Evolutionary conservation across 2,888 invertebrate species (phyloP), one percentile per base, ranked within the genome.

Genomic region (Glyphotaelius pellucidus): DNA sequence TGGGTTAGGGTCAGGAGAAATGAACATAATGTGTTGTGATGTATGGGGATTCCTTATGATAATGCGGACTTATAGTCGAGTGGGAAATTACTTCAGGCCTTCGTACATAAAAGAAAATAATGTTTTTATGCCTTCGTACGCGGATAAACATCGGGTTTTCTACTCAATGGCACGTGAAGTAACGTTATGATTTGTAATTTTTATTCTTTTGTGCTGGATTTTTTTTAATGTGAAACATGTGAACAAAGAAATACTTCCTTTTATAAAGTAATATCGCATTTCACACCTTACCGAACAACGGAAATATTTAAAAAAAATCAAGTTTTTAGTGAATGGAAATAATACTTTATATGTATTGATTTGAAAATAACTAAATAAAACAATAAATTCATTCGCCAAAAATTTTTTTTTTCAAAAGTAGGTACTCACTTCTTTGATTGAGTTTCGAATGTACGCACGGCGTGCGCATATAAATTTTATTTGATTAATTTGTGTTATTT

Each of bases 11-110:
- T 86, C 86, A 86, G 42, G n/a, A 47, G 30, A 86, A 47, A 86
- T 86, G 86, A 86, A 86, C 86, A 86, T 86, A 42, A 86, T 86
- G 86, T 86, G 38, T 42, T 38, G 42, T 86, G 86, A 86, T 86
- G 86, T 42, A 86, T 86, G 86, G 42, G 86, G 86, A 86, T 86
- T 86, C 86, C 42, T 86, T 42, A 9, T 35, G 25, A 86, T 86
- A 42, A 86, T 86, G 86, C 38, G 14, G 47, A 86, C 42, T 86
- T n/a, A n/a, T 42, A 30, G 42, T 83, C 19, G 83, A 83, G 35
- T 35, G 32, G 83, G 25, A 83, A 83, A 83, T 83, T 35, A 67
- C 67, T 67, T 67, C 67, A 11, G 67, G n/a, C 67, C 67, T 67
- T 67, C 67, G n/a, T 7, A 67, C 67, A 67, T n/a, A 67, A 67